These are phyloP conservation scores for Catamblyrhynchus diadema DNA, from an alignment of 2,797 vertebrate genomes.

Conservation along the genomic window DNA sequence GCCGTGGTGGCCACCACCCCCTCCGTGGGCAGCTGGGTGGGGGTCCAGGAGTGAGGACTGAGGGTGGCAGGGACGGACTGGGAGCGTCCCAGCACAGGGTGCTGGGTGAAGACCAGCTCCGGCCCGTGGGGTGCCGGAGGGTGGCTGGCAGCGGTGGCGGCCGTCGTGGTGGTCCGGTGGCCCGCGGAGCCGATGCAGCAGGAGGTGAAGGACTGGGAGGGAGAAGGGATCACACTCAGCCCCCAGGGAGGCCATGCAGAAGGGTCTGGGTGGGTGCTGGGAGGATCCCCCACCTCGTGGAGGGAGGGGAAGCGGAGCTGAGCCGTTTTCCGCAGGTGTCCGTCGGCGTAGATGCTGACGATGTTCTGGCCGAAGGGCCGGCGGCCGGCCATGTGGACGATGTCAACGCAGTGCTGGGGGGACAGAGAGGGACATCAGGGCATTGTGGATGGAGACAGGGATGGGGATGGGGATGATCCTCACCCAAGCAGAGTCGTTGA, in stretches of 20 bases:
- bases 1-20: conserved; percentile 83
- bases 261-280: accelerated
- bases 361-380: conserved; percentile 93
- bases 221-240: neutral
- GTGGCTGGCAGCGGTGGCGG: conserved; percentile 62
- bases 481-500: conserved; percentile 90
- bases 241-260: accelerated
- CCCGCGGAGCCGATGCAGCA: conserved; percentile 97
- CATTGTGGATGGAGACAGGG: accelerated
- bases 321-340: conserved; percentile 79
- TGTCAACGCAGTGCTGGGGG: conserved; percentile 86
- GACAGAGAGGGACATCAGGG: neutral
- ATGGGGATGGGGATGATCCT: neutral
- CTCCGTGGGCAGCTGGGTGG: conserved; percentile 69
- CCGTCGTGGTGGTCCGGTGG: conserved; percentile 89
- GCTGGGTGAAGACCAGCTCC: conserved; percentile 71
- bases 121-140: conserved; percentile 59
- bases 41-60: conserved; percentile 62
- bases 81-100: conserved; percentile 84
- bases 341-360: conserved; percentile 88
- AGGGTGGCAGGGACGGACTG: conserved; percentile 91
- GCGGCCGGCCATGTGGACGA: conserved; percentile 88
- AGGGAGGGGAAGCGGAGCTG: conserved; percentile 92
- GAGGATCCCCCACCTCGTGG: conserved; percentile 81
- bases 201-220: conserved; percentile 89